Evolutionary conservation across 1,140 invertebrate genomes (phyloP), one percentile per base, ranked within the genome.

Genomic region (Hestina assimilis): DNA sequence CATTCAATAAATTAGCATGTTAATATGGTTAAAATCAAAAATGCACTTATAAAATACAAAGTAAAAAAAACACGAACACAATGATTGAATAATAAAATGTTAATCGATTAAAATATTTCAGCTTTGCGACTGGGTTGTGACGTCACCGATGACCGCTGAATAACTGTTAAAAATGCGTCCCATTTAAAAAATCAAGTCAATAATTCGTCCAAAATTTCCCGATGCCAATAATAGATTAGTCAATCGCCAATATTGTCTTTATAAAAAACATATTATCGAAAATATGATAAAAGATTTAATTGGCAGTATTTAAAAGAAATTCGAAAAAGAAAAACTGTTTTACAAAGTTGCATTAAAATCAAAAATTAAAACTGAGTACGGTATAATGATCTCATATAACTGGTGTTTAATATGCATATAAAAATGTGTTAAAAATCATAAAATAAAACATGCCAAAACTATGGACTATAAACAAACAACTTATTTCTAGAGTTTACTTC

Each of bases 21-120:
- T 87, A 87, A 80, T 82, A 72, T 67, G 69, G 83, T 87, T 87
- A 87, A 84, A 87, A 84, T 80, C 77, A 79, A 83, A n/a, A 79
- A 84, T 84, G 81, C 79, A 80, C 69, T 66, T 66, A 48, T 29
- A 78, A 62, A 68, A 74, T 59, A 59, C 23, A 69, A 50, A 66
- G 66, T 62, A 72, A 74, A 71, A 71, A 69, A 69, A 68, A 47
- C 53, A 63, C 54, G 29, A 46, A 66, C 43, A 55, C 54, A 56
- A 62, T 53, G 52, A 65, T 64, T 63, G 35, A 61, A 65, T 53
- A 57, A 48, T 38, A 41, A n/a, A 52, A 63, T 66, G 63, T 66
- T 69, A 69, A 63, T 63, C 60, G 67, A 69, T 69, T 69, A 69
- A 69, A 69, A 69, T 21, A 1, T 21, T 53, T 58, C 66, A 69